Conservation (phyloP, 2,888 invertebrate genomes). For the Leucophenga maculata region DNA sequence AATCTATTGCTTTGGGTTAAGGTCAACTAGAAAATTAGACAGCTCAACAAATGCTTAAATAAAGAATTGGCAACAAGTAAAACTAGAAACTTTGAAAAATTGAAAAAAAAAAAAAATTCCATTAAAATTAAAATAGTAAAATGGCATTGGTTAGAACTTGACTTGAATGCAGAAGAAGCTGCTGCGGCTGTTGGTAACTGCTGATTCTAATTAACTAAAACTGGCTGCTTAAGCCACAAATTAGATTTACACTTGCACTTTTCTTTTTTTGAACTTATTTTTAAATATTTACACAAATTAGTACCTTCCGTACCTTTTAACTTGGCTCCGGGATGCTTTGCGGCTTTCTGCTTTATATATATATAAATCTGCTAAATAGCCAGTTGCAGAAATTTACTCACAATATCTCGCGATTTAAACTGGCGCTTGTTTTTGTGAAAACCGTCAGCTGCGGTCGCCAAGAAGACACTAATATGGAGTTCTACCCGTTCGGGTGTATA, state of each 20-base stretch:
- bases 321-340: neutral
- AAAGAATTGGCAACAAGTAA: slow-evolving; percentile 42
- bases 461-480: slow-evolving; percentile 67
- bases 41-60: slow-evolving; percentile 43
- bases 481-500: slow-evolving; percentile 64
- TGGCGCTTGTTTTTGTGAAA: slow-evolving; percentile 1
- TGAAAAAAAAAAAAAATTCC: too few relatives aligned
- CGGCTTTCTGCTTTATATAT: too few relatives aligned
- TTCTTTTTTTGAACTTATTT: slow-evolving; percentile 43
- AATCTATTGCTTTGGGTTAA: slow-evolving; percentile 67
- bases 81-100: too few relatives aligned
- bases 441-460: slow-evolving; percentile 59
- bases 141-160: too few relatives aligned
- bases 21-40: slow-evolving; percentile 64
- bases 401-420: slow-evolving; percentile 26
- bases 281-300: slow-evolving; percentile 28
- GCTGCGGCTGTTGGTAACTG: too few relatives aligned
- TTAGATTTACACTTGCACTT: too few relatives aligned
- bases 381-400: slow-evolving; percentile 29
- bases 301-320: slow-evolving; percentile 59
- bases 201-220: neutral
- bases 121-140: too few relatives aligned
- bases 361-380: slow-evolving; percentile 16
- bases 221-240: too few relatives aligned
- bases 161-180: too few relatives aligned